These are phyloP conservation scores for Nomada fabriciana DNA, from an alignment of 2,888 invertebrate genomes.

Conservation along the genomic window DNA sequence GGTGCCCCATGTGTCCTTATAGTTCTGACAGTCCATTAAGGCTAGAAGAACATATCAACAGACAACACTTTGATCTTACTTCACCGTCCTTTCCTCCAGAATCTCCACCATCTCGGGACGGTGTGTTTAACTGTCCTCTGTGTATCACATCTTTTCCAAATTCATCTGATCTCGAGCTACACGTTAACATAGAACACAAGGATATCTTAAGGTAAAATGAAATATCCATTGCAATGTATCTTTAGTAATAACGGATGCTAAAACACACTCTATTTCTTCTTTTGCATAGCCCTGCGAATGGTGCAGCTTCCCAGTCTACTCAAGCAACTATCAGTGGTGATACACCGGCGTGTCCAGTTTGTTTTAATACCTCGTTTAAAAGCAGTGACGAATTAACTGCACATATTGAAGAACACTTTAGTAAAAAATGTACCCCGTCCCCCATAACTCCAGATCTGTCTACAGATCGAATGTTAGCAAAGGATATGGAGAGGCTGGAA, in stretches of 20 bases:
- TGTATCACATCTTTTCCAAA: slow-evolving; percentile 90
- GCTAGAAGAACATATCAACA: slow-evolving; percentile 93
- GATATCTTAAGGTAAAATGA: slow-evolving; percentile 90
- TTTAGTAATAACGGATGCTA: not conserved
- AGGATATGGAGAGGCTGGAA: slow-evolving; percentile 86
- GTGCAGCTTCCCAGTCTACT: slow-evolving; percentile 77
- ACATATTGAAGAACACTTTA: slow-evolving; percentile 94
- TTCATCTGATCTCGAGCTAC: slow-evolving; percentile 92
- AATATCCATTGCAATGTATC: not conserved
- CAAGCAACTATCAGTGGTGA: slow-evolving; percentile 81
- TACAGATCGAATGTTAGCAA: slow-evolving; percentile 85
- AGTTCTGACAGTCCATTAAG: slow-evolving; percentile 90
- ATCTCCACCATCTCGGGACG: slow-evolving; percentile 78
- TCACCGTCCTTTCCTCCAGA: slow-evolving; percentile 88
- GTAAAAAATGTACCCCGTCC: slow-evolving; percentile 83
- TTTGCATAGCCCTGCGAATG: slow-evolving; percentile 79
- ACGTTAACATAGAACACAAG: slow-evolving; percentile 93
- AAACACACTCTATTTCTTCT: not conserved
- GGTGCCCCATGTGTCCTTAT: slow-evolving; percentile 92
- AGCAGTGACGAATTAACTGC: slow-evolving; percentile 86
- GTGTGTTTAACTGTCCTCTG: slow-evolving; percentile 90
- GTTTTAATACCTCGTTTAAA: slow-evolving; percentile 83
- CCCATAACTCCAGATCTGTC: slow-evolving; percentile 84
- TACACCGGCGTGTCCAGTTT: slow-evolving; percentile 84
- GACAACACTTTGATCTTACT: slow-evolving; percentile 92